Percentiles rank a stretch among this genome's conserved stretches.
These are phyloP conservation scores for Paraplagusia blochii DNA, from an alignment of 2,113 vertebrate genomes.

Conservation along the genomic window DNA sequence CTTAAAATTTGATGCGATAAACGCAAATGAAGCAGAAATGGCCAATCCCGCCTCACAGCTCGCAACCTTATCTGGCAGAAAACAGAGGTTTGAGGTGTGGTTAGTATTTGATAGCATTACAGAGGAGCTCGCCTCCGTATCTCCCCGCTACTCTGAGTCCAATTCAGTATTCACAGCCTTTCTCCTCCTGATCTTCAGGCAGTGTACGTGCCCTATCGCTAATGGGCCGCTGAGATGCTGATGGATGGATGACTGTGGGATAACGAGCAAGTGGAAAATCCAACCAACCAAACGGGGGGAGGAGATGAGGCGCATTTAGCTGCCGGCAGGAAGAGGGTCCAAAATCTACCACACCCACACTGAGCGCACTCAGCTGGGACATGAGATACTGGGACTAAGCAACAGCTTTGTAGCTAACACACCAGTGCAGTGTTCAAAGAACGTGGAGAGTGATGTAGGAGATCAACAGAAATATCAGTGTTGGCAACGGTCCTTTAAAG, in stretches of 20 bases:
- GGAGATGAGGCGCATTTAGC: slow-evolving; percentile 52
- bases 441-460: slow-evolving; percentile 16
- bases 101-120: slow-evolving; percentile 43
- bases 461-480: slow-evolving; percentile 14
- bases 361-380: slow-evolving; percentile 36
- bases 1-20: slow-evolving; percentile 30
- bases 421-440: slow-evolving; percentile 11
- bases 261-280: slow-evolving; percentile 70
- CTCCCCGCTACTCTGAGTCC: slow-evolving; percentile 53
- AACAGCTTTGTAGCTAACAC: slow-evolving; percentile 44
- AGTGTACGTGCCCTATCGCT: slow-evolving; percentile 70
- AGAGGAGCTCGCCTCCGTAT: slow-evolving; percentile 33
- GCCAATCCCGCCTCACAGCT: slow-evolving; percentile 44
- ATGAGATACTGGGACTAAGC: slow-evolving; percentile 41
- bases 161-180: slow-evolving; percentile 66
- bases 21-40: slow-evolving; percentile 31
- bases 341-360: slow-evolving; percentile 52
- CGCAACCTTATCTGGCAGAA: slow-evolving; percentile 46
- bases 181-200: slow-evolving; percentile 59
- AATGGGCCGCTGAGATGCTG: slow-evolving; percentile 63
- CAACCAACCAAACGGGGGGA: slow-evolving; percentile 56
- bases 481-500: not conserved
- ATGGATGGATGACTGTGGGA: slow-evolving; percentile 72
- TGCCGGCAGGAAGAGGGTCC: slow-evolving; percentile 56
- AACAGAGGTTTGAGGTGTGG: slow-evolving; percentile 46